Percentiles rank a stretch among this genome's conserved stretches.
Conservation (phyloP, 2,113 vertebrate species). For the Mirounga angustirostris region DNA sequence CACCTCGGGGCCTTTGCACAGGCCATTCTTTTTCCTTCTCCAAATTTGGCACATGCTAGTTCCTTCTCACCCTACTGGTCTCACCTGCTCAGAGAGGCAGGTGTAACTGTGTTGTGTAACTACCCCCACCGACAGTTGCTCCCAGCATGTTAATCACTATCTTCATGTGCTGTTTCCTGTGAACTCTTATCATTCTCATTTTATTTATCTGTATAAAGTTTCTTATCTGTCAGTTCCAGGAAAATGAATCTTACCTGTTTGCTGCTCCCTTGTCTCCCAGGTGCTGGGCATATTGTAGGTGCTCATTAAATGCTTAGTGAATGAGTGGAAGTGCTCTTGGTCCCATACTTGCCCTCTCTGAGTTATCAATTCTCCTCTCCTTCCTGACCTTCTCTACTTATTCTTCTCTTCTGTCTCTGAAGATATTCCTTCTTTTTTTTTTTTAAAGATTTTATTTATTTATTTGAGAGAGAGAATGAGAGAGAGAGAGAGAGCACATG, state of each 20-base stretch:
- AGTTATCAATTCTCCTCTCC: not conserved
- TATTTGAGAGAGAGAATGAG: no score
- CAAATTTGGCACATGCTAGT: not conserved
- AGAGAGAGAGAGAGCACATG: no score
- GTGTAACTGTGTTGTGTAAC: not conserved
- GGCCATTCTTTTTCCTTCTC: not conserved
- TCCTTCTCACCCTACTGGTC: not conserved
- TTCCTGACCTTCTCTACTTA: not conserved
- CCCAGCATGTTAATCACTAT: not conserved
- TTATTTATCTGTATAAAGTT: not conserved
- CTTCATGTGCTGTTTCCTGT: constrained; percentile 1
- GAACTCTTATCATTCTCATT: not conserved
- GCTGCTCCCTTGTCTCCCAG: not conserved
- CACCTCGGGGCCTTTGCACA: not conserved
- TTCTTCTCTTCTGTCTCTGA: not conserved
- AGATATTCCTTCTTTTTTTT: not conserved
- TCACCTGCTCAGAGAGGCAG: not conserved
- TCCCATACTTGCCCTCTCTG: not conserved
- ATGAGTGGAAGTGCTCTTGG: not conserved
- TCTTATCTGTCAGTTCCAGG: constrained; percentile 8
- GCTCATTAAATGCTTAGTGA: not conserved
- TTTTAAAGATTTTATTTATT: no score
- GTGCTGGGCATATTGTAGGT: not conserved
- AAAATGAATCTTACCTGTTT: not conserved
- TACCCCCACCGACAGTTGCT: not conserved